phyloP scores from a whole-genome alignment of 1,140 invertebrate species.

The Asbolus verrucosus region DNA sequence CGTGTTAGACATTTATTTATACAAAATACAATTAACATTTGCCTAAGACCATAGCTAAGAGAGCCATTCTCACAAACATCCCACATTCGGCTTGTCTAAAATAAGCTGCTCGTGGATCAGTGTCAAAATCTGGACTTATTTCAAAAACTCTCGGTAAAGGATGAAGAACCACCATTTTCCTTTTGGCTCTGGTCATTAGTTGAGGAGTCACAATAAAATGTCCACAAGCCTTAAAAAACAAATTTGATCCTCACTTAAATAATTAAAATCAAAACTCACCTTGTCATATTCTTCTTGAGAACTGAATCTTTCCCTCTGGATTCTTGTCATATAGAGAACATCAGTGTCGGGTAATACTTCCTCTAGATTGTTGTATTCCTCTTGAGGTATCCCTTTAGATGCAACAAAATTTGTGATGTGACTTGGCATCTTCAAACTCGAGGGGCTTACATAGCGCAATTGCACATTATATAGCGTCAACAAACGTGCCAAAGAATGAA shows the following conservation, averaged over 20 bases:
- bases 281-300: conserved; percentile 88
- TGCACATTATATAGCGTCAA: conserved; percentile 92
- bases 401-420: conserved; percentile 84
- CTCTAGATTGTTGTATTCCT: conserved; percentile 80
- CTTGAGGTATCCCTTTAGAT: conserved; percentile 83
- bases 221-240: conserved; percentile 78
- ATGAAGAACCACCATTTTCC: conserved; percentile 97
- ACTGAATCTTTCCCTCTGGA: conserved; percentile 94
- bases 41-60: conserved; percentile 92
- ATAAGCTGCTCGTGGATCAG: conserved; percentile 96
- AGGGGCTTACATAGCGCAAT: conserved; percentile 90
- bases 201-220: conserved; percentile 92
- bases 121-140: conserved; percentile 94
- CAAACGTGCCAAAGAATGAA: conserved; percentile 94
- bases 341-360: conserved; percentile 92
- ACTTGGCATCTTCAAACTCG: conserved; percentile 89
- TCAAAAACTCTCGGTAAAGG: conserved; percentile 95
- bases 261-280: conserved; percentile 70
- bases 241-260: conserved; percentile 13
- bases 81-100: conserved; percentile 98
- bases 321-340: conserved; percentile 98
- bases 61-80: conserved; percentile 98
- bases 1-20: conserved; percentile 1
- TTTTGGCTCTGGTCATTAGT: conserved; percentile 94
- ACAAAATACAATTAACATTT: conserved; percentile 60